phyloP scores from a whole-genome alignment of 2,888 invertebrate genomes.

The Hirtodrosophila confusa region DNA sequence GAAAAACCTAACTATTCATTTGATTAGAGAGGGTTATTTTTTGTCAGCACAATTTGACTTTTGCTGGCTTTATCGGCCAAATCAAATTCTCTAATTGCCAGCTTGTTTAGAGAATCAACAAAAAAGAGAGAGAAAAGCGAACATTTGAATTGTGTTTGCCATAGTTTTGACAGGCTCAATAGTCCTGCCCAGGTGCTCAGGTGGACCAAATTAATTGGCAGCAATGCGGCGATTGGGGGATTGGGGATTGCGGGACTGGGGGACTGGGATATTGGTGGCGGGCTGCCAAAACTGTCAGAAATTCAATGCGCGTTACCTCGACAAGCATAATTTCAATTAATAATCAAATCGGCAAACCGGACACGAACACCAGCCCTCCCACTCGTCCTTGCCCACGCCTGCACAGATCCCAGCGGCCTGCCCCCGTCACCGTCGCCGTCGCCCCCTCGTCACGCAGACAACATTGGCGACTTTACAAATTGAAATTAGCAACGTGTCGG shows the following conservation, averaged over 20 bases:
- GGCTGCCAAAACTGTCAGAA: constrained; percentile 71
- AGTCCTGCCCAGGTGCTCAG: constrained; percentile 11
- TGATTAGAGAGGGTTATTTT: too few species aligned
- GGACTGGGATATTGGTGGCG: constrained; percentile 23
- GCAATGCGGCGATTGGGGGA: constrained; percentile 25
- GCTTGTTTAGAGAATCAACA: constrained; percentile 7
- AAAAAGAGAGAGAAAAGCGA: not conserved
- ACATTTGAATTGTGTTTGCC: constrained; percentile 3
- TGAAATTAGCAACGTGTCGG: constrained; percentile 64
- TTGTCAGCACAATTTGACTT: not conserved
- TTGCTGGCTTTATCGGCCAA: not conserved
- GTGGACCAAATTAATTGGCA: constrained; percentile 45
- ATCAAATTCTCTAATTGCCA: not conserved
- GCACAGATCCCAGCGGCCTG: constrained; percentile 36
- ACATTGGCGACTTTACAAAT: constrained; percentile 58
- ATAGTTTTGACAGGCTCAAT: constrained; percentile 22
- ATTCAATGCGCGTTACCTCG: constrained; percentile 66
- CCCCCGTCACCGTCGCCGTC: not conserved
- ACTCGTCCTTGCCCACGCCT: not conserved
- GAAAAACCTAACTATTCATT: too few species aligned
- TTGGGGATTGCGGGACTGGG: constrained; percentile 14
- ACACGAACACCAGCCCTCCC: constrained; percentile 32
- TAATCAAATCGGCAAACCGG: constrained; percentile 68
- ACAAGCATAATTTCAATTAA: constrained; percentile 74
- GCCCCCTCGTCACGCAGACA: constrained; percentile 23